These are phyloP conservation scores for Antechinus stuartii DNA, from an alignment of 2,113 vertebrate species.

Conservation along the genomic window DNA sequence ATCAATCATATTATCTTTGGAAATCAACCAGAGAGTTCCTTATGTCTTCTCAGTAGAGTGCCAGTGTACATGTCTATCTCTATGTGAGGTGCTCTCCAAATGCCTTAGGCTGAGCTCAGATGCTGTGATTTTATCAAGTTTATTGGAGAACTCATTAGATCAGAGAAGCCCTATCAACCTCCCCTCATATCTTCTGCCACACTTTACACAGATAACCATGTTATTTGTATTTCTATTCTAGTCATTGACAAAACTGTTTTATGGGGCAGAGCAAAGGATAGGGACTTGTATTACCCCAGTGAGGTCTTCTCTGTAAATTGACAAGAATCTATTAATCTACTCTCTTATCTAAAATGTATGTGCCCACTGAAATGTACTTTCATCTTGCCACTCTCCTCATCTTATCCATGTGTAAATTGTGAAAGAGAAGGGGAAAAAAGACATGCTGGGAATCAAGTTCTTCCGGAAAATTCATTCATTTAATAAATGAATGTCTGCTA, in stretches of 20 bases:
- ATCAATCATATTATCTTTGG: neutral
- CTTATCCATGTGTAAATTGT: slow-evolving; percentile 24
- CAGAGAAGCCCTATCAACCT: neutral
- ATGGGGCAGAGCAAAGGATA: neutral
- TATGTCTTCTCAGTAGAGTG: neutral
- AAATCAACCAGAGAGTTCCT: neutral
- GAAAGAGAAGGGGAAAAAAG: slow-evolving; percentile 10
- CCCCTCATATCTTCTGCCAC: neutral
- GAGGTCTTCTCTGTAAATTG: slow-evolving; percentile 29
- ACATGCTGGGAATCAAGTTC: slow-evolving; percentile 49
- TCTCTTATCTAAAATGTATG: slow-evolving; percentile 48
- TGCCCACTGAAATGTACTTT: neutral
- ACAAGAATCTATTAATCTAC: slow-evolving; percentile 60
- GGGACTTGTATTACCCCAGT: neutral
- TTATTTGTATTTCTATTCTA: slow-evolving; percentile 29
- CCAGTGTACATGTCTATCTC: neutral
- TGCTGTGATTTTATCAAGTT: neutral
- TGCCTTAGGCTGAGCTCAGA: neutral
- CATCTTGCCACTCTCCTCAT: neutral
- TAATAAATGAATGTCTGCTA: slow-evolving; percentile 32
- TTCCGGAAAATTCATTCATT: slow-evolving; percentile 60
- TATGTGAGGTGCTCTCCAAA: neutral
- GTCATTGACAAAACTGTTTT: slow-evolving; percentile 22
- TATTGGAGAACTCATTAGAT: neutral
- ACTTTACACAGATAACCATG: slow-evolving; percentile 6